A percentile compares a stretch with the other conserved stretches of the same genome.
phyloP scores from a whole-genome alignment of 2,797 vertebrate species.

The Loris lydekkerianus region DNA sequence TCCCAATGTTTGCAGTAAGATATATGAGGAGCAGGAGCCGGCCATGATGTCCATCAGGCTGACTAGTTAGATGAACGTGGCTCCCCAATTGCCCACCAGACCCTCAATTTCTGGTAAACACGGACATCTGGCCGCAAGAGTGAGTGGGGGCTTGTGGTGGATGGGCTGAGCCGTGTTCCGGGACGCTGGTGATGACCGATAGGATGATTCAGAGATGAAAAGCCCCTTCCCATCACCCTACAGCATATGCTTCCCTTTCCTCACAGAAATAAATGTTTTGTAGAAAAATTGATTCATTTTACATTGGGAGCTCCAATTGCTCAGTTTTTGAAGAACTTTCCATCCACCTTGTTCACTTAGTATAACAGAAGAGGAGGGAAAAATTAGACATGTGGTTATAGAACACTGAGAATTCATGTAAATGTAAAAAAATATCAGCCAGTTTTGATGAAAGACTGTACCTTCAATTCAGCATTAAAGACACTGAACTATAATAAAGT shows the following conservation, averaged over 20 bases:
- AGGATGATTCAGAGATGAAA: neutral
- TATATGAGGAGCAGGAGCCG: neutral
- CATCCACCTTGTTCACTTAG: neutral
- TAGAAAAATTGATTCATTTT: constrained; percentile 44
- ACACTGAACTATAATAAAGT: neutral
- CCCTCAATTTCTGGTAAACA: no score
- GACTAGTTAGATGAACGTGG: neutral
- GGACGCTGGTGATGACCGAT: neutral
- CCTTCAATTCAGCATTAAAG: neutral
- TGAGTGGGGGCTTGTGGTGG: neutral
- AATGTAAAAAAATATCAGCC: neutral
- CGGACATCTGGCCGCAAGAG: neutral
- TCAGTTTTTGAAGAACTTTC: constrained; percentile 6
- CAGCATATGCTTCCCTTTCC: neutral
- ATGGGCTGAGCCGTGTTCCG: neutral
- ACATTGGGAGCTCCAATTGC: neutral
- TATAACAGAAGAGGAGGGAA: neutral
- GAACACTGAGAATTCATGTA: neutral
- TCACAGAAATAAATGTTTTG: constrained; percentile 22
- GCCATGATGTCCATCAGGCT: neutral
- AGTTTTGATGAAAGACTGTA: constrained; percentile 14
- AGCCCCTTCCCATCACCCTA: neutral
- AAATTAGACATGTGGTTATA: neutral
- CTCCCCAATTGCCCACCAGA: neutral
- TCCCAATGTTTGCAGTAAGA: neutral